phyloP scores from a whole-genome alignment of 2,113 vertebrate species.

The Ammodytes dubius region DNA sequence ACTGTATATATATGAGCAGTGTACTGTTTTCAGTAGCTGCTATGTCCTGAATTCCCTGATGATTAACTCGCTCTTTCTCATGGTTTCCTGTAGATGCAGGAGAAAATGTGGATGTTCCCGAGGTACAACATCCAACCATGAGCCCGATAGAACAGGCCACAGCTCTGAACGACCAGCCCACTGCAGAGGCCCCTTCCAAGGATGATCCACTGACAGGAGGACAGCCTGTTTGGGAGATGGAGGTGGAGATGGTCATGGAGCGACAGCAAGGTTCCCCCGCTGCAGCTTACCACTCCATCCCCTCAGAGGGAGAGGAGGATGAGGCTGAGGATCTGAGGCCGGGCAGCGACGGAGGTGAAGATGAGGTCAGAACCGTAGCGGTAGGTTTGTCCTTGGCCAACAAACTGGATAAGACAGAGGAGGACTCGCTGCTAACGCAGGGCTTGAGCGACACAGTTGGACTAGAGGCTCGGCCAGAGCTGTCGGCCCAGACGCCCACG shows the following conservation, averaged over 20 bases:
- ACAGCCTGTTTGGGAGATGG: constrained; percentile 79
- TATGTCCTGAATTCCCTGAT: neutral
- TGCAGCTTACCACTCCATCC: constrained; percentile 29
- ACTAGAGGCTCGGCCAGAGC: constrained; percentile 29
- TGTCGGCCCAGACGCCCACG: constrained; percentile 46
- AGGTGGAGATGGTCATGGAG: constrained; percentile 75
- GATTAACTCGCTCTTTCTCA: neutral
- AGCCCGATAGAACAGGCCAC: constrained; percentile 38
- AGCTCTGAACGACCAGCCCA: constrained; percentile 44
- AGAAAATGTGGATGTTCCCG: constrained; percentile 56
- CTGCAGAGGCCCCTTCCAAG: constrained; percentile 30
- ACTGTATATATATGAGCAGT: neutral
- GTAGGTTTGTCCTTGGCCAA: constrained; percentile 66
- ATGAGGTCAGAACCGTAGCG: constrained; percentile 13
- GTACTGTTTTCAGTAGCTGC: neutral
- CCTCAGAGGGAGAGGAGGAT: constrained; percentile 56
- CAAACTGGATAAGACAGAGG: constrained; percentile 54
- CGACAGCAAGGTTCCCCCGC: constrained; percentile 51
- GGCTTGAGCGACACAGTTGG: constrained; percentile 17
- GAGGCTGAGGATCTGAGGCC: constrained; percentile 53
- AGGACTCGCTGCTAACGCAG: constrained; percentile 27
- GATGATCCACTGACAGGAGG: constrained; percentile 42
- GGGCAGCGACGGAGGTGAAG: constrained; percentile 32
- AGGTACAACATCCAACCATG: constrained; percentile 21
- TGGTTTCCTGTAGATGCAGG: constrained; percentile 49